Conservation (phyloP, 2,797 vertebrate genomes). For the Melanotaenia boesemani region DNA sequence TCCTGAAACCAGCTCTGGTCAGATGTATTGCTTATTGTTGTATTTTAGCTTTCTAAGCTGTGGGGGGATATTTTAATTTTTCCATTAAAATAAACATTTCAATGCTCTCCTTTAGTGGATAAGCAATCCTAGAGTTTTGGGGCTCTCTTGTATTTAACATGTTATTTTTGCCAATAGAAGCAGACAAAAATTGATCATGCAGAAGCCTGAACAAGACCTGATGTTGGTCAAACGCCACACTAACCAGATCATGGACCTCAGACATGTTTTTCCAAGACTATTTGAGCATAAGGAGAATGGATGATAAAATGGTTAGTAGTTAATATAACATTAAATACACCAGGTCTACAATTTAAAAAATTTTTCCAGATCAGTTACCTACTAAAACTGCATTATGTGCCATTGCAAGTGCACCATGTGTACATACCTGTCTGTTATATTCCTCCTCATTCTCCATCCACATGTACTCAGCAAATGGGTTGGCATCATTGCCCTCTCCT, state of each 20-base stretch:
- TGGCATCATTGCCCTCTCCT: constrained; percentile 87
- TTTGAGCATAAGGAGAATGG: not conserved
- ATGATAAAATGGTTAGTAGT: too few relatives aligned
- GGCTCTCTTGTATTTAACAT: not conserved
- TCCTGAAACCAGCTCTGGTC: too few relatives aligned
- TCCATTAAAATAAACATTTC: not conserved
- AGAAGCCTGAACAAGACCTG: not conserved
- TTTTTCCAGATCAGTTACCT: too few relatives aligned
- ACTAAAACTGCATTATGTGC: too few relatives aligned
- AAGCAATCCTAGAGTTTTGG: not conserved
- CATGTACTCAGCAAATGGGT: constrained; percentile 98
- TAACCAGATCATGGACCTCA: not conserved
- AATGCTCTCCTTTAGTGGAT: not conserved
- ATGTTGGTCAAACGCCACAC: not conserved
- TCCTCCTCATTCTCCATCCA: constrained; percentile 99
- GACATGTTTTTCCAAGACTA: not conserved
- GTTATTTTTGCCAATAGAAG: not conserved
- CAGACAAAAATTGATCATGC: not conserved
- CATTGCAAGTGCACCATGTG: not conserved
- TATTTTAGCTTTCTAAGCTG: too few relatives aligned
- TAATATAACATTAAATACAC: not conserved
- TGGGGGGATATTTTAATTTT: not conserved
- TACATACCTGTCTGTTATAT: constrained; percentile 92
- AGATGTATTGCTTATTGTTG: too few relatives aligned
- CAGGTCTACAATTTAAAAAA: too few relatives aligned